Evolutionary conservation across 2,888 invertebrate species (phyloP).

Genomic region (Epiblema foenella): DNA sequence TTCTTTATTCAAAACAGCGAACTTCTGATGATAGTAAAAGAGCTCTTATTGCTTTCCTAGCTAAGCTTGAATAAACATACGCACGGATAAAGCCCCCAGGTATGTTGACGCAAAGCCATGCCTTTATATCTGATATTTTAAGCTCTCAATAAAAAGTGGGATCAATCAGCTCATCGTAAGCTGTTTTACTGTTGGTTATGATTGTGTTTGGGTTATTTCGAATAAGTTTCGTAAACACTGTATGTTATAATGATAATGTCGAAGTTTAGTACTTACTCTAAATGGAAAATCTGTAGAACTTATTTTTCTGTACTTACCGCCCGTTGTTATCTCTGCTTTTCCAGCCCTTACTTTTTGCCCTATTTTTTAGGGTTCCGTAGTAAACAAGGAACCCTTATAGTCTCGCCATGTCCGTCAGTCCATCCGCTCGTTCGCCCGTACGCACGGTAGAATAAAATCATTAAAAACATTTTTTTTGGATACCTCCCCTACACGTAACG

Average conservation of each 20-base stretch:
- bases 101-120: conserved; percentile 42
- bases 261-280: neutral
- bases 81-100: conserved; percentile 42
- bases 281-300: neutral
- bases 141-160: conserved; percentile 43
- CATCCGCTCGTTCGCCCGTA: no score
- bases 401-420: no score
- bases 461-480: no score
- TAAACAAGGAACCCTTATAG: no score
- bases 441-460: no score
- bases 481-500: no score
- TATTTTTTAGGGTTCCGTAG: no score
- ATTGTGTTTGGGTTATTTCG: conserved; percentile 27
- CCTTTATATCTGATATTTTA: conserved; percentile 39
- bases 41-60: conserved; percentile 35
- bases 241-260: neutral
- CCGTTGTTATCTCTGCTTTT: no score
- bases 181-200: conserved; percentile 27
- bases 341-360: no score
- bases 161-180: conserved; percentile 38
- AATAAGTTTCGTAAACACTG: neutral
- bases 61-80: conserved; percentile 42
- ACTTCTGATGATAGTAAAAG: conserved; percentile 38
- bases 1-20: conserved; percentile 39
- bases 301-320: no score